Conservation (phyloP, 2,113 vertebrate species). For the Hemibagrus wyckioides region DNA sequence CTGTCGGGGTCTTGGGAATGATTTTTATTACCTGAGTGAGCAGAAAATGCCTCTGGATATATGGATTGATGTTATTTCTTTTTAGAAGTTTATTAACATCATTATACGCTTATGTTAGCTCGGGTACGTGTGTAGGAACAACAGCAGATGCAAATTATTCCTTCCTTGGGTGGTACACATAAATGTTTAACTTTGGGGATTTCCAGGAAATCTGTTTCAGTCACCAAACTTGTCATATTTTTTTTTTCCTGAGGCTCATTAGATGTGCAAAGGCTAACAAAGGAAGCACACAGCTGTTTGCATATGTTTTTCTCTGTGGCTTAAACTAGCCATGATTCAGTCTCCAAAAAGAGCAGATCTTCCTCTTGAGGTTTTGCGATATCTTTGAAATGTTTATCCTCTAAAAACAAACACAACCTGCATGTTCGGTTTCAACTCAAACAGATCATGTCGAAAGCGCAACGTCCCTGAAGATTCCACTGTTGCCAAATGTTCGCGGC, state of each 20-base stretch:
- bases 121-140: neutral
- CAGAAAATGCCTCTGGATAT: neutral
- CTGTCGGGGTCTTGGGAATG: neutral
- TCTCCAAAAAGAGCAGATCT: conserved; percentile 20
- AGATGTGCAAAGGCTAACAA: conserved; percentile 12
- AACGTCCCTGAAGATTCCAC: conserved; percentile 15
- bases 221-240: conserved; percentile 5
- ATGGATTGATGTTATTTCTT: neutral
- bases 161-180: conserved; percentile 5
- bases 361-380: conserved; percentile 44
- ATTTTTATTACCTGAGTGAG: neutral
- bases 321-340: conserved; percentile 11
- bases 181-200: conserved; percentile 26
- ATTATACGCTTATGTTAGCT: neutral
- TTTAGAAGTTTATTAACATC: neutral
- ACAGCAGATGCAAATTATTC: neutral
- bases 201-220: conserved; percentile 27
- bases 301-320: conserved; percentile 24
- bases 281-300: conserved; percentile 40
- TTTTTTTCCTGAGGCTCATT: conserved; percentile 5
- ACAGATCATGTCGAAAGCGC: conserved; percentile 8
- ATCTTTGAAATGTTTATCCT: conserved; percentile 35
- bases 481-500: conserved; percentile 31
- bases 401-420: conserved; percentile 38
- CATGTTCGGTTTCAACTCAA: conserved; percentile 32